Evolutionary conservation across 2,113 vertebrate genomes (phyloP).

Genomic region (Melanerpes aurifrons): DNA sequence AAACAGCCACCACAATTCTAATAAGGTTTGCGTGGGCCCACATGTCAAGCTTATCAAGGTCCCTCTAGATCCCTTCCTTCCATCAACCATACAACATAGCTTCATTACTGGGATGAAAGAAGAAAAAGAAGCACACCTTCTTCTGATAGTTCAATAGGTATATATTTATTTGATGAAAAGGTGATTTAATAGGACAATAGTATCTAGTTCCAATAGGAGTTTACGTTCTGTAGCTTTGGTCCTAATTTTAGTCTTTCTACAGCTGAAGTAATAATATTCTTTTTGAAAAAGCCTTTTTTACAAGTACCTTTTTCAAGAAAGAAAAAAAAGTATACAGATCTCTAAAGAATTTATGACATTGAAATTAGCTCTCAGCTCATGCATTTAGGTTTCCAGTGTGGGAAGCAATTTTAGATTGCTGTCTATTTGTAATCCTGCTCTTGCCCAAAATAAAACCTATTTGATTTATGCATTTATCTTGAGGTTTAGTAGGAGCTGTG

Average conservation of each 20-base stretch:
- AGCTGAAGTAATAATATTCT: background rate
- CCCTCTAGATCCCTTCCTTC: background rate
- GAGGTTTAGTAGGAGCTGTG: background rate
- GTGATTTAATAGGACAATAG: background rate
- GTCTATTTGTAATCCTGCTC: conserved; percentile 32
- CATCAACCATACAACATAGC: background rate
- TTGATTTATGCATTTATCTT: conserved; percentile 26
- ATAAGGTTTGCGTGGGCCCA: background rate
- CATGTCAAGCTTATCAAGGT: background rate
- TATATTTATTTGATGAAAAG: background rate
- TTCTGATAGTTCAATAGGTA: background rate
- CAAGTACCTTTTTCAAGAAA: background rate
- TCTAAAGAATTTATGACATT: conserved; percentile 4
- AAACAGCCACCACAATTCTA: background rate
- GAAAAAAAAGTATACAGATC: background rate
- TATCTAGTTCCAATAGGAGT: background rate
- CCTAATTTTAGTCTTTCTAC: background rate
- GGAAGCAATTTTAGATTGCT: conserved; percentile 46
- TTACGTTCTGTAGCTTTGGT: background rate
- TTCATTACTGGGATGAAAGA: background rate
- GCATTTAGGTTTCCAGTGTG: conserved; percentile 49
- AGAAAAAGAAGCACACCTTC: background rate
- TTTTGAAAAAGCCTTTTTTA: background rate
- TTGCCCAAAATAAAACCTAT: conserved; percentile 43
- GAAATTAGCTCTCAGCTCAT: conserved; percentile 24